phyloP scores from a whole-genome alignment of 2,888 invertebrate species.

The Hypomecis punctinalis region DNA sequence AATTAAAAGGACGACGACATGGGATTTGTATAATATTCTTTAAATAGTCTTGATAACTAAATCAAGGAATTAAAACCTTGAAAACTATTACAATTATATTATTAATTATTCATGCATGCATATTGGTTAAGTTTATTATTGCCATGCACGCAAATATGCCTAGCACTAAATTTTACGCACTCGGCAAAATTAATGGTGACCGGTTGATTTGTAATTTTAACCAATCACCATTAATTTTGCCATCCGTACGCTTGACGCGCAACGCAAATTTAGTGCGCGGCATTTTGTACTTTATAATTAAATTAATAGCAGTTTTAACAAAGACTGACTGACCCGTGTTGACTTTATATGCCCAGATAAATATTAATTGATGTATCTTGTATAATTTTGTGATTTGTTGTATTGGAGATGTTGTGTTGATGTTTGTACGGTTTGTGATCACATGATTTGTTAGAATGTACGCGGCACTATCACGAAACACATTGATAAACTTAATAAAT shows the following conservation, averaged over 20 bases:
- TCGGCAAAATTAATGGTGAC: no score
- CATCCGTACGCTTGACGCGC: no score
- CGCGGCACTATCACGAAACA: constrained; percentile 78
- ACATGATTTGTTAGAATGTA: constrained; percentile 75
- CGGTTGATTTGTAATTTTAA: no score
- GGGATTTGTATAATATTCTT: neutral
- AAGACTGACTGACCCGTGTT: neutral
- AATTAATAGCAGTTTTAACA: no score
- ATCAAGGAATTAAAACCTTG: neutral
- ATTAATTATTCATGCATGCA: no score
- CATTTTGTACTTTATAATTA: no score
- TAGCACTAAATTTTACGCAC: no score
- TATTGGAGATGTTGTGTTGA: constrained; percentile 62
- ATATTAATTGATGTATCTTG: constrained; percentile 15
- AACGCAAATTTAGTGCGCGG: no score
- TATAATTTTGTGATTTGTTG: constrained; percentile 45
- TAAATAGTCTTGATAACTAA: neutral
- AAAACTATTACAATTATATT: no score
- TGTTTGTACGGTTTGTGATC: constrained; percentile 70
- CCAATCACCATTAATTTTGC: no score
- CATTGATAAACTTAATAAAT: constrained; percentile 81
- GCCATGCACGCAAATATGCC: no score
- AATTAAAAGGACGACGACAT: constrained; percentile 6
- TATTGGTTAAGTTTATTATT: no score
- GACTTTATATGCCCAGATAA: constrained; percentile 4